Evolutionary conservation across 2,797 vertebrate species (phyloP).

Genomic region (Chloroceryle inda): DNA sequence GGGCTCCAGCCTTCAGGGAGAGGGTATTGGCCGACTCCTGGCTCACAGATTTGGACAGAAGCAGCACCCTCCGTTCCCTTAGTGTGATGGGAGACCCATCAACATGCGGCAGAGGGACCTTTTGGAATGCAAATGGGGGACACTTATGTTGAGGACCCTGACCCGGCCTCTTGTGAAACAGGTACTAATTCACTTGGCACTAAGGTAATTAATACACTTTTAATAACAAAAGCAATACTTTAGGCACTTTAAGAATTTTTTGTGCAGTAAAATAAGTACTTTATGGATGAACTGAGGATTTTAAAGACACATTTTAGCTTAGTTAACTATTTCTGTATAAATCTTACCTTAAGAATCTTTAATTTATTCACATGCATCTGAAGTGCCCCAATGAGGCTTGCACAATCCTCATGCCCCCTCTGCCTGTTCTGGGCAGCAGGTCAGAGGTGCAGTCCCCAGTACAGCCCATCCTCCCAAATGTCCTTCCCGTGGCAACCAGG

Average conservation of each 20-base stretch:
- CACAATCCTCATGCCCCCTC: background rate
- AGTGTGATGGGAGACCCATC: accelerated
- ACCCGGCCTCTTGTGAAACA: background rate
- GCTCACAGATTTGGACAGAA: accelerated
- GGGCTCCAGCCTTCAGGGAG: background rate
- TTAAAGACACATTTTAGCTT: background rate
- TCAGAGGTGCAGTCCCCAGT: background rate
- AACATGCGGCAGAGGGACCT: no score
- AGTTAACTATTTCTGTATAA: background rate
- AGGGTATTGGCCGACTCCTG: background rate
- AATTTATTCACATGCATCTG: background rate
- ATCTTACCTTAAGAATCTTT: background rate
- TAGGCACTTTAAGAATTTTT: background rate
- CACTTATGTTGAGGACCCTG: background rate
- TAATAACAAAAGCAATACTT: background rate
- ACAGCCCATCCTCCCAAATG: background rate
- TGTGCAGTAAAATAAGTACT: background rate
- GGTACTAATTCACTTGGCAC: background rate
- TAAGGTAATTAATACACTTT: background rate
- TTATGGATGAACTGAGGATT: background rate
- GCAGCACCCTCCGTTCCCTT: background rate
- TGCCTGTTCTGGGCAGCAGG: background rate
- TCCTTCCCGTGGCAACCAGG: background rate
- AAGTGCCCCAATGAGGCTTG: background rate
- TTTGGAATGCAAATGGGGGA: background rate